Conservation (phyloP, 2,797 vertebrate genomes). For the Galago senegalensis region DNA sequence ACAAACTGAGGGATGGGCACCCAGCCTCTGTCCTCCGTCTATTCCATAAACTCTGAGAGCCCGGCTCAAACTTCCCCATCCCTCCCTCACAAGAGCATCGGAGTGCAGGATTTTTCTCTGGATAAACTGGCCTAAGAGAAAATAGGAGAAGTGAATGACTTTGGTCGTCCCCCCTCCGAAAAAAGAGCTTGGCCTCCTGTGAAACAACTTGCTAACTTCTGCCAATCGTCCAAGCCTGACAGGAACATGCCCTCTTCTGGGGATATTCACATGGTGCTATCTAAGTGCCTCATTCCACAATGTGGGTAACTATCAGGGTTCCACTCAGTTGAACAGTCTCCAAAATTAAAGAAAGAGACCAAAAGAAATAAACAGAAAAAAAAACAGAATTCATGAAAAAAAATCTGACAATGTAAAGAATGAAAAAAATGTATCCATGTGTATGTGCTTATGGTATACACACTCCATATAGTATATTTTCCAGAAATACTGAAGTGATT, state of each 20-base stretch:
- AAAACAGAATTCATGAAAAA: not conserved
- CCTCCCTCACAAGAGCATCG: not conserved
- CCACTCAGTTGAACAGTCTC: not conserved
- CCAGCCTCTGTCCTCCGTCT: not conserved
- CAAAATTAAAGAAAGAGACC: not conserved
- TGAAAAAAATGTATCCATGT: no score
- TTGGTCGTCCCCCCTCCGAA: not conserved
- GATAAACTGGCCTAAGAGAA: no score
- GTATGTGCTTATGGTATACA: not conserved
- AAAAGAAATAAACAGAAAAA: not conserved
- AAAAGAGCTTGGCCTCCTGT: not conserved
- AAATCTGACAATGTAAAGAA: fast-evolving
- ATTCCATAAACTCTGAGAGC: not conserved
- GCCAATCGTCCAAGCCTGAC: no score
- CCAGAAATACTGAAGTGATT: not conserved
- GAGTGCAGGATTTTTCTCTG: not conserved
- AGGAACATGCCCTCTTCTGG: not conserved
- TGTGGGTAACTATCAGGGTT: not conserved
- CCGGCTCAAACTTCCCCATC: not conserved
- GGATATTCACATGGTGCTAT: not conserved
- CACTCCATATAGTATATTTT: not conserved
- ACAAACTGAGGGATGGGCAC: not conserved
- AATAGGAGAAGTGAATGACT: not conserved
- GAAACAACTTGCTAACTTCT: not conserved
- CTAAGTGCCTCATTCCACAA: not conserved